Base-by-base conservation (phyloP, 2,797 vertebrate species). In the Sebastes cheni region DNA sequence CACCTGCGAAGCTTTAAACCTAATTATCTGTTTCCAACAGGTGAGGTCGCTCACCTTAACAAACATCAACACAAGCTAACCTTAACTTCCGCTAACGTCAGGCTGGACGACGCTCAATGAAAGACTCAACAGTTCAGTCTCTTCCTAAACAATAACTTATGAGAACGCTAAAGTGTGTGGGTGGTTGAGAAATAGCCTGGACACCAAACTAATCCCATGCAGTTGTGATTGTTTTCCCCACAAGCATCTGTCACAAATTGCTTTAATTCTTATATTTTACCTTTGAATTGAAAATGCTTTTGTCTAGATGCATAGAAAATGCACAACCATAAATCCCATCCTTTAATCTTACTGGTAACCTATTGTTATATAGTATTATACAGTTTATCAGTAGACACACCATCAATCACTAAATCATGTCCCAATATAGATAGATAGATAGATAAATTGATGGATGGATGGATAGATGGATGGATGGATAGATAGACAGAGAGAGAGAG, bases 401-500 rank as follows among this genome's bases (percentile, higher is more conserved):
- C 14, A 16, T 20, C 61, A 29, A 11, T 55, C 23, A 66, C 9
- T 18, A 20, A 1, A 54, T 54, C 8, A 39, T 69, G 25, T 64
- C 6, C 52, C 20, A 23, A 3, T 77, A 13, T 13, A 39, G 36
- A 39, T 39, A 39, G 36, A 39, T 13, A 39, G 36, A 36, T 36
- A 36, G 36, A 36, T 36, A 36, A 0, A 34, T 34, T 0, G 34
- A 34, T 34, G 1, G 1, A 30, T 30, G 8, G 30, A 30, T 30
- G 29, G 29, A 34, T 34, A 10, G 30, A 30, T 30, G 1, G 1
- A 30, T 30, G 1, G 34, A 36, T 12, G 1, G 34, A 36, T 1
- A 34, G 32, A 34, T 0, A 36, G 34, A 36, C 0, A 11, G 32
- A 34, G 0, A 34, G 34, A 11, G 0, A 5, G 34, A 36, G 2